Evolutionary conservation across 1,140 invertebrate genomes (phyloP).

Genomic region (Charaxes varanes): DNA sequence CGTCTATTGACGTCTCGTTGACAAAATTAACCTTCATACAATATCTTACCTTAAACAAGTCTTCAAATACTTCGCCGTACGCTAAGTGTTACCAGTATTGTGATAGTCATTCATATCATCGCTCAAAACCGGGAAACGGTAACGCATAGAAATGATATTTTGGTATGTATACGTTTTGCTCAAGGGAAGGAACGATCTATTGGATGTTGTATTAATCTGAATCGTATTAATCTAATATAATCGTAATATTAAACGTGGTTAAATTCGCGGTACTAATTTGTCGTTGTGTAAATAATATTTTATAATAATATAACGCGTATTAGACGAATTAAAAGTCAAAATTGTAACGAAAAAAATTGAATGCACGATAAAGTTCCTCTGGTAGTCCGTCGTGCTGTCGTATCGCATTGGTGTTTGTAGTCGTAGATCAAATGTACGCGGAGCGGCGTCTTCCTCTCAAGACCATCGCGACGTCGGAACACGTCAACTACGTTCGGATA

Average conservation of each 20-base stretch:
- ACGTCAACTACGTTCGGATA: constrained; percentile 41
- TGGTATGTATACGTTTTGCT: constrained; percentile 67
- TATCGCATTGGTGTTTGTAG: constrained; percentile 50
- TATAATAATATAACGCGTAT: constrained; percentile 31
- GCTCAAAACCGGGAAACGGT: constrained; percentile 39
- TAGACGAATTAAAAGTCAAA: constrained; percentile 52
- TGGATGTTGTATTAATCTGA: constrained; percentile 38
- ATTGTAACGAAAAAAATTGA: constrained; percentile 55
- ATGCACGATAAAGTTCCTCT: constrained; percentile 73
- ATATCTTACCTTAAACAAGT: background rate
- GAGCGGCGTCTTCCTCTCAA: constrained; percentile 48
- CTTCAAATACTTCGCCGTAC: constrained; percentile 15
- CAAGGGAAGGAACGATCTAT: constrained; percentile 41
- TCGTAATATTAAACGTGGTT: constrained; percentile 32
- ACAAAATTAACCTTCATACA: constrained; percentile 1
- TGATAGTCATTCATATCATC: constrained; percentile 62
- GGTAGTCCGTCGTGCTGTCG: constrained; percentile 62
- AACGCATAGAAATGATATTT: constrained; percentile 58
- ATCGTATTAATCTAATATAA: constrained; percentile 41
- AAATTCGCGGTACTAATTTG: constrained; percentile 39
- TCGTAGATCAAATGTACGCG: constrained; percentile 26
- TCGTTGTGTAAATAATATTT: constrained; percentile 48
- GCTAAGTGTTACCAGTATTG: constrained; percentile 36
- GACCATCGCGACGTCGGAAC: constrained; percentile 22
- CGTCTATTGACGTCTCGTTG: constrained; percentile 2